A percentile compares a stretch with the other conserved stretches of the same genome.
These are phyloP conservation scores for human DNA, from an alignment of 2,113 vertebrate species.

Conservation along the genomic window DNA sequence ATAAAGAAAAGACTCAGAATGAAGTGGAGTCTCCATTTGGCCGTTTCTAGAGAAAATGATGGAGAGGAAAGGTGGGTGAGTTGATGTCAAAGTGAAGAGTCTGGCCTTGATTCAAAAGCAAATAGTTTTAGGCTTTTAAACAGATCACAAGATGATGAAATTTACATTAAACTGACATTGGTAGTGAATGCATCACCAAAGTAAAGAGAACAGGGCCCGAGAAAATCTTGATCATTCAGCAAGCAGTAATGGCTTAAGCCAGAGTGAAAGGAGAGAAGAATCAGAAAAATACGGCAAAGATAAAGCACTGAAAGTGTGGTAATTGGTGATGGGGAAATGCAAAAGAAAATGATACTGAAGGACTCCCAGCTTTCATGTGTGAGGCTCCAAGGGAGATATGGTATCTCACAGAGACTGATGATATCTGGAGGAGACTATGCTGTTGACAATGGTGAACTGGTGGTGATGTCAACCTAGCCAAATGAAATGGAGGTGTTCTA, in stretches of 20 bases:
- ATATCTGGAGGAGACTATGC: background rate
- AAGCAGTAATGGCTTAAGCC: background rate
- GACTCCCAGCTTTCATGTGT: background rate
- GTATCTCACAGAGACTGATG: background rate
- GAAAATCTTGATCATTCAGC: background rate
- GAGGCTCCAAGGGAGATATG: fast-evolving
- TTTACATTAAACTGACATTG: background rate
- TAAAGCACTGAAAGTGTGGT: background rate
- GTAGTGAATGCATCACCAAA: background rate
- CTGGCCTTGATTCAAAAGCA: background rate
- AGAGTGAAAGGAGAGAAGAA: background rate
- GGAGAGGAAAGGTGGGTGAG: background rate
- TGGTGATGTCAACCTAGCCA: background rate
- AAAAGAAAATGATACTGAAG: background rate
- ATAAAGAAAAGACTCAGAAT: background rate
- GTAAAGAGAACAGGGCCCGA: background rate
- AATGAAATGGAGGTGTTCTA: background rate
- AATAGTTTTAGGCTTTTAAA: background rate
- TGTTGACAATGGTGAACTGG: background rate
- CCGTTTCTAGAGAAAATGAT: background rate
- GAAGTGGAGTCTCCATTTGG: background rate
- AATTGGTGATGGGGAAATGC: background rate
- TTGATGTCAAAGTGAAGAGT: background rate
- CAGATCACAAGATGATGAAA: background rate
- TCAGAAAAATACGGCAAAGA: background rate